Percentiles rank a stretch among this genome's conserved stretches.
Conservation (phyloP, 2,113 vertebrate genomes). For the Lonchura striata region DNA sequence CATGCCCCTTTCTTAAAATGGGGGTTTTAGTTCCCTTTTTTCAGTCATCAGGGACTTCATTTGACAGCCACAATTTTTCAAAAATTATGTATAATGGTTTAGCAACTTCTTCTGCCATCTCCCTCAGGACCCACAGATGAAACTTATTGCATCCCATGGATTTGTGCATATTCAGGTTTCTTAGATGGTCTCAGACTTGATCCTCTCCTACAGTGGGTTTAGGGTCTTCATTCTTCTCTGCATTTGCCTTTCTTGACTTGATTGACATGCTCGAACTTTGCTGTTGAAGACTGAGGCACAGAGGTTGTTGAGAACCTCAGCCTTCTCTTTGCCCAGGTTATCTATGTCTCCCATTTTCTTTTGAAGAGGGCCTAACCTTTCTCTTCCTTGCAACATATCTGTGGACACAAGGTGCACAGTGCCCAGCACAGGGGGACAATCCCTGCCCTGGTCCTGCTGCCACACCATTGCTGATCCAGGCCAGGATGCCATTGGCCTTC, state of each 20-base stretch:
- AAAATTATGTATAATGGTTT: background rate
- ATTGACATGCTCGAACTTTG: background rate
- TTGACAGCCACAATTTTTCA: background rate
- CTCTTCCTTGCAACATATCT: background rate
- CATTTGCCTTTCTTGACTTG: background rate
- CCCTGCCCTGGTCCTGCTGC: background rate
- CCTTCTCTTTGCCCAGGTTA: background rate
- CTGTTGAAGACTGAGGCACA: background rate
- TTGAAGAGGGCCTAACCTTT: background rate
- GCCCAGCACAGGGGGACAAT: background rate
- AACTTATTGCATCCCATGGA: background rate
- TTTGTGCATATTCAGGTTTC: background rate
- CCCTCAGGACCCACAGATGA: background rate
- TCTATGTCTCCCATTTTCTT: background rate
- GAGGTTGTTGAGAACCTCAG: background rate
- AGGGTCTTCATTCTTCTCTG: background rate
- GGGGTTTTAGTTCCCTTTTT: background rate
- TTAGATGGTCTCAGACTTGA: background rate
- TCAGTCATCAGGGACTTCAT: background rate
- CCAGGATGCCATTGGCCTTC: background rate
- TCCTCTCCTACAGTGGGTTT: background rate
- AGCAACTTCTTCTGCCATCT: background rate
- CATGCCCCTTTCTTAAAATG: background rate
- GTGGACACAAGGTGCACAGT: background rate
- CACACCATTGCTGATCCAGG: background rate